Percentiles rank a stretch among this genome's conserved stretches.
Evolutionary conservation across 2,797 vertebrate genomes (phyloP).

Genomic region (Botia almorhae): DNA sequence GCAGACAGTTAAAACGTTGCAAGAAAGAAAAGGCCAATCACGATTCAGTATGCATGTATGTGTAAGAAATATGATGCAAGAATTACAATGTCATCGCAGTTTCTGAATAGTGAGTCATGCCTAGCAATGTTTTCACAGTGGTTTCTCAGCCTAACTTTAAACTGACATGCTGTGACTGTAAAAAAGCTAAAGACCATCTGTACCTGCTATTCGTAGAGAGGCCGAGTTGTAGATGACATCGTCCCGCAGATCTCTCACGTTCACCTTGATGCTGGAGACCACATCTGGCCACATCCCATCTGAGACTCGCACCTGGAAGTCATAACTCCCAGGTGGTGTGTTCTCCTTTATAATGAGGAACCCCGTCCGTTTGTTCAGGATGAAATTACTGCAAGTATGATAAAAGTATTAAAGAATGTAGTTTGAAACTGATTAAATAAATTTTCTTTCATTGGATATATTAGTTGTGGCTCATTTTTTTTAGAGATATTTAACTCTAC

Average conservation of each 20-base stretch:
- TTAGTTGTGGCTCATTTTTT: neutral
- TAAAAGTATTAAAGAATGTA: neutral
- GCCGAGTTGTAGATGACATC: constrained; percentile 86
- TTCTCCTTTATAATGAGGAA: constrained; percentile 87
- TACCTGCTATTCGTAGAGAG: constrained; percentile 85
- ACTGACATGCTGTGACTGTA: neutral
- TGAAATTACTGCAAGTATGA: constrained; percentile 80
- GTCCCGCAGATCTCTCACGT: constrained; percentile 83
- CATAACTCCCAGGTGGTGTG: constrained; percentile 80
- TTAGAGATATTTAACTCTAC: neutral
- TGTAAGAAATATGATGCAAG: neutral
- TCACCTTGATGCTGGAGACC: constrained; percentile 80
- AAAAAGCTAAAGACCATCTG: neutral
- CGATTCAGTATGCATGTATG: neutral
- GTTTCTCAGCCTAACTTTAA: too few species aligned
- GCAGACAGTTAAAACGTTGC: neutral
- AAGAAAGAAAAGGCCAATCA: neutral
- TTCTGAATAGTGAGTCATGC: neutral
- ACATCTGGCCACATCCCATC: constrained; percentile 90
- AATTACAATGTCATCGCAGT: neutral
- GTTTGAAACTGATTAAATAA: neutral
- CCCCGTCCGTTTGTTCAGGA: constrained; percentile 87
- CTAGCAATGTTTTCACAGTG: neutral
- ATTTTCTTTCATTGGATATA: neutral
- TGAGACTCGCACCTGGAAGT: constrained; percentile 85